A percentile compares a stretch with the other conserved stretches of the same genome.
Conservation (phyloP, 2,113 vertebrate species). For the Egretta garzetta region DNA sequence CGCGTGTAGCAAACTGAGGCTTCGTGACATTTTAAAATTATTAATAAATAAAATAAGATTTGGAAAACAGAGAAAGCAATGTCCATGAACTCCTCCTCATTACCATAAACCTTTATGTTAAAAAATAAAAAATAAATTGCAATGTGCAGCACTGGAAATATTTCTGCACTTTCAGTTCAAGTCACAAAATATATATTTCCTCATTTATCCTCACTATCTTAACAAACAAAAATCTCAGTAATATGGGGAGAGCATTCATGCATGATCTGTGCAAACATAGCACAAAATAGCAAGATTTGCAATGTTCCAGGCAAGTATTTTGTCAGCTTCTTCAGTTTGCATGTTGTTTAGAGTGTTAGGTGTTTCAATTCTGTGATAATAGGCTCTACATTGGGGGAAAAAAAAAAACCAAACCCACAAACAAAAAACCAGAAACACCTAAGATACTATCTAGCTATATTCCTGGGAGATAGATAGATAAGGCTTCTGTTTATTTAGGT, state of each 20-base stretch:
- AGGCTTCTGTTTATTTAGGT: not conserved
- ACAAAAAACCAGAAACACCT: not conserved
- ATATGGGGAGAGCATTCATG: conserved; percentile 21
- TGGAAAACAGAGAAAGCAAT: not conserved
- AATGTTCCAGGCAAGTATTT: conserved; percentile 29
- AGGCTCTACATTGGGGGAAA: not conserved
- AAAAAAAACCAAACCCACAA: not conserved
- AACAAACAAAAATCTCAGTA: conserved; percentile 51
- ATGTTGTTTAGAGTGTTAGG: not conserved
- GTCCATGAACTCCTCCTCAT: not conserved
- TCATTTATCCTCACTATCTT: conserved; percentile 52
- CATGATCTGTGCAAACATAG: conserved; percentile 24
- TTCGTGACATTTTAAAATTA: not conserved
- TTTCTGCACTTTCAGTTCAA: conserved; percentile 48
- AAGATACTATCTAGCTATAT: not conserved
- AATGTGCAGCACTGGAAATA: not conserved
- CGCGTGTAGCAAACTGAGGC: not conserved
- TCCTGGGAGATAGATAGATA: not conserved
- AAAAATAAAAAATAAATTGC: conserved; percentile 29
- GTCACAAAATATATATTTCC: conserved; percentile 57
- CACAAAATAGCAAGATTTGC: conserved; percentile 27
- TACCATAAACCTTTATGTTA: conserved; percentile 28
- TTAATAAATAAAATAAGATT: conserved; percentile 23
- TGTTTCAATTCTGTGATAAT: not conserved
- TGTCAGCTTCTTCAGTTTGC: not conserved